Evolutionary conservation across 2,888 invertebrate genomes (phyloP).

Genomic region (Erebia ligea): DNA sequence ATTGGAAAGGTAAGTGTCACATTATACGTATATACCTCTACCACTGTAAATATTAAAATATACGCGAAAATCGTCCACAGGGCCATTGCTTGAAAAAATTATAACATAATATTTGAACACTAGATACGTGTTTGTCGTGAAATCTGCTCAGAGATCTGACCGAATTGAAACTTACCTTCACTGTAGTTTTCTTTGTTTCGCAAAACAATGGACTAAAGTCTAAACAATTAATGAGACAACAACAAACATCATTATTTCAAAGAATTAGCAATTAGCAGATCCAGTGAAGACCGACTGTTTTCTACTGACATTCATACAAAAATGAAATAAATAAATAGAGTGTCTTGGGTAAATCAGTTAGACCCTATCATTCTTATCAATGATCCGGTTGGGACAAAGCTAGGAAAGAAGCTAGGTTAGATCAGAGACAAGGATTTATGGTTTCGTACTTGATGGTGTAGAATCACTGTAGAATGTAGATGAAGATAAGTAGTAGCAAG

Average conservation of each 20-base stretch:
- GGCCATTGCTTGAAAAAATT: slow-evolving; percentile 32
- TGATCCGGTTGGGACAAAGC: too few relatives aligned
- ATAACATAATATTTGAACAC: slow-evolving; percentile 20
- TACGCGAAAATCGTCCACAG: slow-evolving; percentile 40
- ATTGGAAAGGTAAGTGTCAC: slow-evolving; percentile 52
- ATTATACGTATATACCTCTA: slow-evolving; percentile 57
- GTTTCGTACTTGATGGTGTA: too few relatives aligned
- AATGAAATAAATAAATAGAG: too few relatives aligned
- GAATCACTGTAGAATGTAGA: too few relatives aligned
- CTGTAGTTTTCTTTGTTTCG: slow-evolving; percentile 24
- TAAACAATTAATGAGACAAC: slow-evolving; percentile 27
- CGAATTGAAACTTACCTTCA: slow-evolving; percentile 6
- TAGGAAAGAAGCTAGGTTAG: too few relatives aligned
- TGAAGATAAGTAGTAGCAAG: too few relatives aligned
- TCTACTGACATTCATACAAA: neutral
- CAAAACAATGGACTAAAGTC: slow-evolving; percentile 28
- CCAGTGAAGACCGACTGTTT: neutral
- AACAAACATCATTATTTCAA: slow-evolving; percentile 24
- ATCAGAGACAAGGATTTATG: too few relatives aligned
- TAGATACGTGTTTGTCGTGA: slow-evolving; percentile 1
- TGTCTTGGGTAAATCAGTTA: too few relatives aligned
- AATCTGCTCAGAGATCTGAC: slow-evolving; percentile 4
- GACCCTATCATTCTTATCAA: too few relatives aligned
- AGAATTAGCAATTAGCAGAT: slow-evolving; percentile 11
- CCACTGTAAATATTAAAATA: slow-evolving; percentile 43